These are phyloP conservation scores for Tachysurus vachellii DNA, from an alignment of 2,113 vertebrate species.

Conservation along the genomic window DNA sequence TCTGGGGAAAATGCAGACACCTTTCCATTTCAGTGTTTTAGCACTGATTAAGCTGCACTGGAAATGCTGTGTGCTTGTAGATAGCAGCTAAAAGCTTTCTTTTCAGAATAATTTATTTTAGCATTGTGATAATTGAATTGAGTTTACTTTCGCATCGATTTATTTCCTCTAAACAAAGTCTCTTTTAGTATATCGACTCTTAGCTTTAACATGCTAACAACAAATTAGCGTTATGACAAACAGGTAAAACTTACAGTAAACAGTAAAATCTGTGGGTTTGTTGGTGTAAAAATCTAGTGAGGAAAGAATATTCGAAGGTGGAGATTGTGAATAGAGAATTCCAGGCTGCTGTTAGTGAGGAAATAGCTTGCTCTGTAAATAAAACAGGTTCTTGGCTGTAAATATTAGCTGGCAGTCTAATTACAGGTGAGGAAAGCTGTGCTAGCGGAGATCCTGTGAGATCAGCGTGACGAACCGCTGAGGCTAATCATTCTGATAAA, in stretches of 20 bases:
- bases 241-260: not conserved
- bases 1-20: not conserved
- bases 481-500: not conserved
- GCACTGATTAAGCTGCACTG: not conserved
- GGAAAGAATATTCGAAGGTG: not conserved
- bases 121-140: not conserved
- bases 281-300: not conserved
- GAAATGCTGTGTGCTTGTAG: not conserved
- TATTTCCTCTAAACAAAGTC: not conserved
- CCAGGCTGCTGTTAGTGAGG: not conserved
- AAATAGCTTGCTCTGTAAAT: not conserved
- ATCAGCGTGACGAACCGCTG: not conserved
- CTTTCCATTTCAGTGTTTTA: not conserved
- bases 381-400: not conserved
- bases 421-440: not conserved
- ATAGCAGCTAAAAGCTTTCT: not conserved
- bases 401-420: not conserved
- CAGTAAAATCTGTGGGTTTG: not conserved
- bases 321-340: not conserved
- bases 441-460: not conserved
- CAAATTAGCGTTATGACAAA: not conserved
- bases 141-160: not conserved
- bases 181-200: not conserved
- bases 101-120: not conserved
- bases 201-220: not conserved